Base-by-base conservation (phyloP, 2,888 invertebrate species). In the Callyntrura guangdongensis region DNA sequence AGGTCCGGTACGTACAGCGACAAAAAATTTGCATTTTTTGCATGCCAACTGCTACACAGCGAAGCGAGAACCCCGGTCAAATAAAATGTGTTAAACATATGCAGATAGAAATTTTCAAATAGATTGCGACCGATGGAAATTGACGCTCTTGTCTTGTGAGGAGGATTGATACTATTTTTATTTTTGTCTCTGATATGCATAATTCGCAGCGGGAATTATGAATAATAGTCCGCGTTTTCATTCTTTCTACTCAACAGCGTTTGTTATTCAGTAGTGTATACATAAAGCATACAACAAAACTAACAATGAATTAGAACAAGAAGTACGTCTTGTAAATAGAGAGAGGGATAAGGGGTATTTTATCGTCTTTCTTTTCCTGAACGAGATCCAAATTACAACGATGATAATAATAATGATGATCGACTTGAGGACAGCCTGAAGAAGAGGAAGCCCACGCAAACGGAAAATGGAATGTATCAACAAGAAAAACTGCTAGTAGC, bases 171-270 rank as follows among this genome's bases (percentile, higher is more conserved):
- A 25, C 47, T 6, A 17, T 47, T 61, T 59, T 81, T 36, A 36
- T 64, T 64, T n/a, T 20, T 47, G 14, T 25, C 14, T 47, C 36
- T 64, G 59, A 77, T 64, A 61, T 69, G 86, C 86, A 86, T 90
- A 86, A 86, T 90, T 86, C 90, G 4, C 90, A 90, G 90, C 86
- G 81, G 86, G 90, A 49, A 85, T 53, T 85, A 67, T 84, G 85
- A 90, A 90, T 86, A 56, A 74, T 59, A 47, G 85, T 72, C 53
- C 69, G 22, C 64, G 67, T 53, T 81, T 64, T 47, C 67, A 69
- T 90, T 69, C 90, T 81, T 86, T 69, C 86, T 86, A 67, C 49
- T 85, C 69, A 69, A 86, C 81, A 49, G 72, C 47, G 59, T 85
- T 36, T 85, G 47, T 56, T 56, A 67, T 20, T 72, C 56, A 61